phyloP scores from a whole-genome alignment of 2,888 invertebrate genomes.

The Hirtodrosophila alboralis region DNA sequence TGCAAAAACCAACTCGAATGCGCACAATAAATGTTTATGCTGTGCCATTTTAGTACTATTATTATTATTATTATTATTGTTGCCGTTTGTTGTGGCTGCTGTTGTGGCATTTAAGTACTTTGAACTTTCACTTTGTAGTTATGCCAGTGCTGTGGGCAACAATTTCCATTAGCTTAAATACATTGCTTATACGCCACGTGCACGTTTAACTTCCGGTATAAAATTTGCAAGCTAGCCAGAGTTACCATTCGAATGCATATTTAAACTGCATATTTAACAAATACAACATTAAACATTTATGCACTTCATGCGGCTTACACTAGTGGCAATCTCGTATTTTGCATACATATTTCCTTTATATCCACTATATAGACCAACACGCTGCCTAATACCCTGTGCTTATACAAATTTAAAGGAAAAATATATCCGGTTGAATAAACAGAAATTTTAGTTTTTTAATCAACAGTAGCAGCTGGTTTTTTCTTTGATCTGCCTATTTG shows the following conservation, averaged over 20 bases:
- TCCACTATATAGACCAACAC: conserved; percentile 3
- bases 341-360: conserved; percentile 38
- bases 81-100: conserved; percentile 14
- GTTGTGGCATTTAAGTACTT: conserved; percentile 26
- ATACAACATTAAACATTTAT: conserved; percentile 65
- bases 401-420: too few species aligned
- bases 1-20: conserved; percentile 12
- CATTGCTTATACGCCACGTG: conserved; percentile 39
- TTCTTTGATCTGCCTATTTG: too few species aligned
- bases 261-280: conserved; percentile 52
- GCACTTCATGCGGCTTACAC: conserved; percentile 38
- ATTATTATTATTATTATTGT: conserved; percentile 14
- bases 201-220: conserved; percentile 1
- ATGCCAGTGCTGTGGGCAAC: not conserved
- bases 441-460: too few species aligned
- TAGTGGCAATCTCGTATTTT: conserved; percentile 40
- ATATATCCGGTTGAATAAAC: too few species aligned
- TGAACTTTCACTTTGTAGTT: conserved; percentile 26
- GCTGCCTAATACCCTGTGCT: not conserved
- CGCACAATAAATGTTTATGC: conserved; percentile 29
- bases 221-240: conserved; percentile 5
- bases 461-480: too few species aligned
- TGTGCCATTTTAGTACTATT: conserved; percentile 17
- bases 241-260: too few species aligned
- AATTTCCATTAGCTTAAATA: conserved; percentile 29